Evolutionary conservation across 2,113 vertebrate species (phyloP), one percentile per base, ranked within the genome.

Genomic region (Stictonetta naevosa): DNA sequence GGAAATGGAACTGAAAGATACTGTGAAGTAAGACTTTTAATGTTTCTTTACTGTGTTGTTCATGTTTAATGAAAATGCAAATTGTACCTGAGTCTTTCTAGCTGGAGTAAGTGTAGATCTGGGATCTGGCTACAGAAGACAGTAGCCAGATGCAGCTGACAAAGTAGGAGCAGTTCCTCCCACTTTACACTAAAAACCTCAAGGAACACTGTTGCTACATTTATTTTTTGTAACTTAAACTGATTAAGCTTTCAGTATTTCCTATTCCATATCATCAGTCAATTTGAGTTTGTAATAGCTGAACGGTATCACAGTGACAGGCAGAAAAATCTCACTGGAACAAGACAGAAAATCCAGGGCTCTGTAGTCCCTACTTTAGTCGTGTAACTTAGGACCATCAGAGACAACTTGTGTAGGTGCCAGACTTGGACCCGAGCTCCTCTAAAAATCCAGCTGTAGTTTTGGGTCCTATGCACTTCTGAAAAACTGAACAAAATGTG

Each of bases 21-120:
- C 91, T 91, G 86, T 93, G 78, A 96, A 93, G 62, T 74, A 13
- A 34, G 86, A 92, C 82, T 85, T 92, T 91, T 93, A 46, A n/a
- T 56, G 38, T 62, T 88, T 66, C 64, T 68, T 56, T 81, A 7
- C 46, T 76, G 10, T 69, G 77, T 63, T 93, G 52, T 59, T 89
- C 25, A 62, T 34, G 72, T 66, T 82, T 25, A 40, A 11, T 5
- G 63, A 42, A 81, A 91, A 94, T 52, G 86, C 76, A 80, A 58
- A 83, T 64, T 13, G 6, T 25, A 8, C 0, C 8, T 6, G 56
- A 88, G 76, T 25, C 21, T 93, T 73, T 63, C 22, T 59, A 66
- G 83, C 78, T 92, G 93, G 52, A 81, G 80, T n/a, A 29, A 58
- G 36, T 8, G 46, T 50, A 38, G 50, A 83, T 63, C 46, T 48